These are phyloP conservation scores for Phainopepla nitens DNA, from an alignment of 2,113 vertebrate genomes.

Conservation along the genomic window DNA sequence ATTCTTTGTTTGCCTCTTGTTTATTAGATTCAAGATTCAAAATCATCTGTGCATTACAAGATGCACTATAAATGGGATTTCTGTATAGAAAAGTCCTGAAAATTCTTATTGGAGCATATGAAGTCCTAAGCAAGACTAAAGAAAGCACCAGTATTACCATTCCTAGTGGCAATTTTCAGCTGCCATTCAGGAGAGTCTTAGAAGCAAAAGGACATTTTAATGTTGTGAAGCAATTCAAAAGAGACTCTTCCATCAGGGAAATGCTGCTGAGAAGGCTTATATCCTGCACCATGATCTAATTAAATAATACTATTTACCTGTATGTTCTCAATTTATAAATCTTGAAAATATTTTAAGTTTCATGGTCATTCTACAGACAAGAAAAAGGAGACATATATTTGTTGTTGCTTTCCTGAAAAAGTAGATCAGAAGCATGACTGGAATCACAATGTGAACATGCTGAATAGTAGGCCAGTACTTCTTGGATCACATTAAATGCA, in stretches of 20 bases:
- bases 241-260: neutral
- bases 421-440: constrained; percentile 8
- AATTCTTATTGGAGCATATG: neutral
- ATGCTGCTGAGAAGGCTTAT: neutral
- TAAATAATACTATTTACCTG: neutral
- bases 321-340: neutral
- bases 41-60: neutral
- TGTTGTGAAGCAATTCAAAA: neutral
- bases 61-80: neutral
- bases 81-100: neutral
- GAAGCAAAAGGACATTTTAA: neutral
- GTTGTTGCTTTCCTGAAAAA: neutral
- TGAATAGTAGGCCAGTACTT: neutral
- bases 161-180: neutral
- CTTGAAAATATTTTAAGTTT: neutral
- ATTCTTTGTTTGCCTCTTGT: neutral
- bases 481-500: neutral
- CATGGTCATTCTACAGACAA: neutral
- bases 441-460: neutral
- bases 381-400: neutral
- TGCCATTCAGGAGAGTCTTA: neutral
- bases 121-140: neutral
- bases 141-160: neutral
- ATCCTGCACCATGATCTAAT: neutral
- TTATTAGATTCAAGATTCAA: neutral